phyloP scores from a whole-genome alignment of 2,113 vertebrate species.

The human (Homo sapiens) region DNA sequence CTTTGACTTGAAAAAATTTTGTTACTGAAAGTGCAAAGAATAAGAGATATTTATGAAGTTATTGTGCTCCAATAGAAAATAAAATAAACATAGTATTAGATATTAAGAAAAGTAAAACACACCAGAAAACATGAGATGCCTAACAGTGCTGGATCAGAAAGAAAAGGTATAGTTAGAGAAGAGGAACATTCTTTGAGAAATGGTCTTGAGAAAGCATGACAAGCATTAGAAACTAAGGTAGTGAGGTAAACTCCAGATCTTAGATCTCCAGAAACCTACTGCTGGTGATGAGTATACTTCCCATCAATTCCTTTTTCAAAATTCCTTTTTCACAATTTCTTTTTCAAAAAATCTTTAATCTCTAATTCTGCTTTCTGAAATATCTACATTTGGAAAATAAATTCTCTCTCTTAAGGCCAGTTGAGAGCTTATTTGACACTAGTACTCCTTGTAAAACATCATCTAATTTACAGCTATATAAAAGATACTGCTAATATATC shows the following conservation, averaged over 20 bases:
- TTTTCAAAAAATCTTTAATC: slow-evolving; percentile 28
- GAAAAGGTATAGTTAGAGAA: neutral
- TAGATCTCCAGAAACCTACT: neutral
- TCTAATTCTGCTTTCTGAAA: slow-evolving; percentile 40
- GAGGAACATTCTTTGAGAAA: slow-evolving; percentile 12
- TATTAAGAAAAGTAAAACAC: slow-evolving; percentile 12
- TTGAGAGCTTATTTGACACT: neutral
- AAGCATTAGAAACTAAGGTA: neutral
- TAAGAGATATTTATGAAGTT: neutral
- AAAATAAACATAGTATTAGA: neutral
- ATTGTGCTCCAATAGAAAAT: neutral
- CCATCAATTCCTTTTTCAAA: neutral
- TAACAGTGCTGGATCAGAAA: neutral
- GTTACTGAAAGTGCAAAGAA: slow-evolving; percentile 12
- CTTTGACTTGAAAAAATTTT: neutral
- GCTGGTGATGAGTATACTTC: neutral
- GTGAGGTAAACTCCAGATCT: neutral
- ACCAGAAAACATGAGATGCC: neutral
- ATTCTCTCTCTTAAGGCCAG: neutral
- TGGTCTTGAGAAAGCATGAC: neutral
- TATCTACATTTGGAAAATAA: slow-evolving; percentile 23
- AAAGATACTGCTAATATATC: neutral
- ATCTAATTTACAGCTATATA: slow-evolving; percentile 1
- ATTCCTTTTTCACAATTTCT: neutral
- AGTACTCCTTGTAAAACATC: neutral